These are phyloP conservation scores for Sebastes baramenuke DNA, from an alignment of 2,797 vertebrate species.

Conservation along the genomic window DNA sequence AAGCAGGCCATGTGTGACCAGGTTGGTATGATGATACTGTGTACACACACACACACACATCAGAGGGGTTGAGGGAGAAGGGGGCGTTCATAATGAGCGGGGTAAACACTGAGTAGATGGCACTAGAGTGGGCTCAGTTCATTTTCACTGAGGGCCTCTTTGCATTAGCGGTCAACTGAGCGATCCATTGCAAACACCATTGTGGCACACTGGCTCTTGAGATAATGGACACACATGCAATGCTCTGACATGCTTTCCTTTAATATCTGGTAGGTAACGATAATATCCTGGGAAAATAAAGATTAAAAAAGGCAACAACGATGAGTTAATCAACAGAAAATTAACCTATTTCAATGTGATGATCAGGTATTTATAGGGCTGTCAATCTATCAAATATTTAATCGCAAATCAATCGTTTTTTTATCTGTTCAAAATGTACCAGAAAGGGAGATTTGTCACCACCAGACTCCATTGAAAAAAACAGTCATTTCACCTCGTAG, in stretches of 20 bases:
- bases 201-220: conserved; percentile 44
- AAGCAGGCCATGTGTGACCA: conserved; percentile 35
- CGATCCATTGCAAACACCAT: conserved; percentile 59
- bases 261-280: background rate
- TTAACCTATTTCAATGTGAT: background rate
- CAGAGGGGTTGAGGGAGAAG: background rate
- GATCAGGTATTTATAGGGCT: background rate
- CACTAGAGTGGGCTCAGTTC: conserved; percentile 56
- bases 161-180: conserved; percentile 59
- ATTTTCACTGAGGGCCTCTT: conserved; percentile 71
- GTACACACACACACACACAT: background rate
- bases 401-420: no score
- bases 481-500: no score
- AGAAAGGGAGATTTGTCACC: no score
- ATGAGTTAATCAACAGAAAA: background rate
- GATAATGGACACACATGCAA: conserved; percentile 49
- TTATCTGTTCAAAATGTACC: no score
- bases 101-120: conserved; percentile 67
- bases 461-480: no score
- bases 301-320: background rate
- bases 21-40: conserved; percentile 11
- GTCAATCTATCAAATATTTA: no score
- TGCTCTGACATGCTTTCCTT: background rate
- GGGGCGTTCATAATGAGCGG: conserved; percentile 47
- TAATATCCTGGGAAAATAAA: background rate